Conservation (phyloP, 2,113 vertebrate species). For the Meles meles region DNA sequence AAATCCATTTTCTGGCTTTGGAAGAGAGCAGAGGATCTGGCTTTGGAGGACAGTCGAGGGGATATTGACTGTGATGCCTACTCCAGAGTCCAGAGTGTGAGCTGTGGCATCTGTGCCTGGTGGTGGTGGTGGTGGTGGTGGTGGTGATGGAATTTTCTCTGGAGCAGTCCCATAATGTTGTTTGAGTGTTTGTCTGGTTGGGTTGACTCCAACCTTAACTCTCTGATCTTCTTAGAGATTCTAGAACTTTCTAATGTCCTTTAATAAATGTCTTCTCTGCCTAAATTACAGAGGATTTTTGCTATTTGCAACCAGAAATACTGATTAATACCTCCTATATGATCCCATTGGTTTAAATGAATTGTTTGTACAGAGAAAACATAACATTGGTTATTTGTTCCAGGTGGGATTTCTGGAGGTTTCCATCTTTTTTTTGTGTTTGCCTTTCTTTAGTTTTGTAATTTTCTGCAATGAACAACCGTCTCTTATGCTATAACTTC, state of each 20-base stretch:
- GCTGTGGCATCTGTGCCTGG: background rate
- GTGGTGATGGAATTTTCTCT: background rate
- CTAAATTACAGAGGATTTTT: constrained; percentile 6
- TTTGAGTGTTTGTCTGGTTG: background rate
- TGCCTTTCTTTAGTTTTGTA: background rate
- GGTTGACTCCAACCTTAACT: background rate
- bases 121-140: background rate
- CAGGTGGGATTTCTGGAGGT: background rate
- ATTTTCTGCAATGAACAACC: background rate
- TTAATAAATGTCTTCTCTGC: background rate
- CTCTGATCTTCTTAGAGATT: background rate
- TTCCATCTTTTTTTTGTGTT: background rate
- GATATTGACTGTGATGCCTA: background rate
- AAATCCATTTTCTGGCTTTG: background rate
- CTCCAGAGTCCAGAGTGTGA: background rate
- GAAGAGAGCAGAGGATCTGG: background rate
- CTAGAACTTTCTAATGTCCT: background rate
- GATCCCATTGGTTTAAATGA: background rate
- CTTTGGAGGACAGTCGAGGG: background rate
- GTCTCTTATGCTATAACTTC: background rate
- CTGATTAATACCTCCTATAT: background rate
- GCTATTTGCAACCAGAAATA: background rate
- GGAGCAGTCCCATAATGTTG: background rate
- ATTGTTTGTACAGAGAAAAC: background rate
- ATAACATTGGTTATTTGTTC: background rate